These are phyloP conservation scores for Halyomorpha halys DNA, from an alignment of 1,140 invertebrate genomes.

Conservation along the genomic window DNA sequence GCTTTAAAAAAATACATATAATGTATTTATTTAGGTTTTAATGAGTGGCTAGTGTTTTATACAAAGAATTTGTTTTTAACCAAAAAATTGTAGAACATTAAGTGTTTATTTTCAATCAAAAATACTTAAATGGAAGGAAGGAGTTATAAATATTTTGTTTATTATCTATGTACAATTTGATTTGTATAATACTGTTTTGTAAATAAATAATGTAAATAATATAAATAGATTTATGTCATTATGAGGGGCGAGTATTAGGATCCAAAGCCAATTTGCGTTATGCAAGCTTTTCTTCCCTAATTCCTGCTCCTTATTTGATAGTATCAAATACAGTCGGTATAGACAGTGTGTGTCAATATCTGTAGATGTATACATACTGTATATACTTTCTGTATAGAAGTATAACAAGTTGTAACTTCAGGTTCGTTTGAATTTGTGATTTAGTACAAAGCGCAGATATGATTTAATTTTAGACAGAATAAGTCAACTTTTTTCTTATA, in stretches of 20 bases:
- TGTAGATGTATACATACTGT: background rate
- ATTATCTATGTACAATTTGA: background rate
- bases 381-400: background rate
- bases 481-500: background rate
- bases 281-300: background rate
- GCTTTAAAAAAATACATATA: background rate
- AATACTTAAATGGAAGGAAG: background rate
- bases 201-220: background rate
- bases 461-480: background rate
- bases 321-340: background rate
- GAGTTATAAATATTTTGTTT: background rate
- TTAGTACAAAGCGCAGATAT: slow-evolving; percentile 2
- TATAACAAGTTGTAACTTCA: background rate
- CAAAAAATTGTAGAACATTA: background rate
- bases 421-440: background rate
- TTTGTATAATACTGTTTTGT: background rate
- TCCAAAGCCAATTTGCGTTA: background rate
- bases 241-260: background rate
- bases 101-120: background rate
- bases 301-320: background rate
- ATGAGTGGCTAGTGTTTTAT: background rate
- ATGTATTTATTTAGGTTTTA: background rate
- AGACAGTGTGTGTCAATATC: background rate
- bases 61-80: background rate
- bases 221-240: background rate